These are phyloP conservation scores for Philhelius pedissequus DNA, from an alignment of 2,888 invertebrate species.

Conservation along the genomic window DNA sequence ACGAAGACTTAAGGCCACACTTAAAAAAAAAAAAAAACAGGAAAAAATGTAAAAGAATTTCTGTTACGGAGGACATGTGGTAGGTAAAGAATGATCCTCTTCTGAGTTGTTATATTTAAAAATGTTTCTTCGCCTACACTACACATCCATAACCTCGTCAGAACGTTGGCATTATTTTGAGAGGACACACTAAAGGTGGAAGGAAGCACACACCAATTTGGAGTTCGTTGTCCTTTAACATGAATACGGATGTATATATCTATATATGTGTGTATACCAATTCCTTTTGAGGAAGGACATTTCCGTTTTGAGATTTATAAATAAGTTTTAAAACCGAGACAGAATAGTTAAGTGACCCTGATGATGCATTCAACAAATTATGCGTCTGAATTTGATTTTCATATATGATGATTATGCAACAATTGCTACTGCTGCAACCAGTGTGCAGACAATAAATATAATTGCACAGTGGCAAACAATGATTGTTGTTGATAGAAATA, in stretches of 20 bases:
- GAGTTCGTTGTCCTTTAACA: constrained; percentile 57
- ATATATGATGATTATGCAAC: constrained; percentile 9
- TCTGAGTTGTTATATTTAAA: neutral
- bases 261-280: too few relatives aligned
- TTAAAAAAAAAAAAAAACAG: constrained; percentile 24
- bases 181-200: constrained; percentile 44
- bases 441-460: constrained; percentile 65
- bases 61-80: constrained; percentile 58
- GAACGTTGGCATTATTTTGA: neutral
- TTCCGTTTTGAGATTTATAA: constrained; percentile 51
- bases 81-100: constrained; percentile 37
- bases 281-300: constrained; percentile 65
- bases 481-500: constrained; percentile 66
- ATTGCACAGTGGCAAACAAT: constrained; percentile 64
- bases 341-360: constrained; percentile 54
- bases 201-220: constrained; percentile 16
- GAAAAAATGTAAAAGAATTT: constrained; percentile 27
- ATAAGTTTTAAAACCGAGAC: constrained; percentile 19
- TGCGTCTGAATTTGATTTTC: constrained; percentile 35
- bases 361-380: constrained; percentile 16
- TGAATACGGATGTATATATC: neutral
- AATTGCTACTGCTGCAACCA: constrained; percentile 23
- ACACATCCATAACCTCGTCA: constrained; percentile 28
- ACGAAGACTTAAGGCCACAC: constrained; percentile 29
- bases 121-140: constrained; percentile 35